Evolutionary conservation across 2,888 invertebrate species (phyloP).

Genomic region (Drosophila mettleri): DNA sequence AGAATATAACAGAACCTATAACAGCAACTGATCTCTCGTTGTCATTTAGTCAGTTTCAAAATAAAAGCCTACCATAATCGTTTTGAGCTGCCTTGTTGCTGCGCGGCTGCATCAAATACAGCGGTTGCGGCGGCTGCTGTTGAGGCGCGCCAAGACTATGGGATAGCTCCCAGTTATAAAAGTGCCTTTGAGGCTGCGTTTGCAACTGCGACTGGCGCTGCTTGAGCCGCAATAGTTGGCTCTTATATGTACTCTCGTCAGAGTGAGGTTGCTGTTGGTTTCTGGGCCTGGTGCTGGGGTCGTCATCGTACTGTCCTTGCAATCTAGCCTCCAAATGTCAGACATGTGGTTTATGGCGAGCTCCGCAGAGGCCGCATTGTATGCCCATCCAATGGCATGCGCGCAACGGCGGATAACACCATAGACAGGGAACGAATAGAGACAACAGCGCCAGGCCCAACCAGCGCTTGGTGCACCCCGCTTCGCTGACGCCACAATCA

Average conservation of each 20-base stretch:
- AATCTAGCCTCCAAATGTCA: slow-evolving; percentile 85
- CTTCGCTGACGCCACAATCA: slow-evolving; percentile 89
- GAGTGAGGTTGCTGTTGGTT: slow-evolving; percentile 43
- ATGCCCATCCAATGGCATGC: slow-evolving; percentile 93
- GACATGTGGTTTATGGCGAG: slow-evolving; percentile 88
- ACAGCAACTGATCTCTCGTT: slow-evolving; percentile 8
- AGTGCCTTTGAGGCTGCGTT: slow-evolving; percentile 65
- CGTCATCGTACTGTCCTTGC: slow-evolving; percentile 80
- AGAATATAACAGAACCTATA: slow-evolving; percentile 18
- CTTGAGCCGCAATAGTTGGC: slow-evolving; percentile 61
- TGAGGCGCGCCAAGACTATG: slow-evolving; percentile 71
- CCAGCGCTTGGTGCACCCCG: slow-evolving; percentile 93
- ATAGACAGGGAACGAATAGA: slow-evolving; percentile 95
- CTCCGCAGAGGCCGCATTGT: slow-evolving; percentile 93
- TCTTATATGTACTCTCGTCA: slow-evolving; percentile 54
- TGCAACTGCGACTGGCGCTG: slow-evolving; percentile 63
- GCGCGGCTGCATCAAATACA: slow-evolving; percentile 64
- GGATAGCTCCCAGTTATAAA: slow-evolving; percentile 76
- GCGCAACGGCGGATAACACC: slow-evolving; percentile 95
- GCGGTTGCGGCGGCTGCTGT: slow-evolving; percentile 54
- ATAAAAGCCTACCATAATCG: slow-evolving; percentile 77
- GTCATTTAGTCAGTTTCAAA: slow-evolving; percentile 40
- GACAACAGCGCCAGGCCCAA: slow-evolving; percentile 93
- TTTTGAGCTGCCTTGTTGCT: slow-evolving; percentile 71
- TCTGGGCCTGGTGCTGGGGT: slow-evolving; percentile 79